These are phyloP conservation scores for Nowickia ferox DNA, from an alignment of 2,888 invertebrate species.

Conservation along the genomic window DNA sequence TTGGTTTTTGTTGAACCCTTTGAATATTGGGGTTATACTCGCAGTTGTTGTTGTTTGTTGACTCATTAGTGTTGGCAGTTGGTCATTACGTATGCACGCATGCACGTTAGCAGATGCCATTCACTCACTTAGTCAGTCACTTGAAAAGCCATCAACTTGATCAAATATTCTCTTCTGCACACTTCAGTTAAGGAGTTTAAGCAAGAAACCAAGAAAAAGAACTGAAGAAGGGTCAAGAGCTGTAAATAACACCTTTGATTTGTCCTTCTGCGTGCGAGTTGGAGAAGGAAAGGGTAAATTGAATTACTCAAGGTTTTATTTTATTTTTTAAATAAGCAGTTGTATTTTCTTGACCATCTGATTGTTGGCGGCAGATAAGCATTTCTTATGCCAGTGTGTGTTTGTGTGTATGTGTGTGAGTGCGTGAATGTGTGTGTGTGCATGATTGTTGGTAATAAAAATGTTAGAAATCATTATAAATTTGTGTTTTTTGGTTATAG, in stretches of 20 bases:
- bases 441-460: conserved; percentile 22
- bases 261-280: conserved; percentile 68
- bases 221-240: conserved; percentile 77
- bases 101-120: conserved; percentile 78
- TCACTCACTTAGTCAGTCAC: conserved; percentile 68
- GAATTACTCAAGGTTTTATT: conserved; percentile 48
- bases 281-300: conserved; percentile 48
- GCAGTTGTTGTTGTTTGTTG: conserved; percentile 26
- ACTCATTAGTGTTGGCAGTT: conserved; percentile 77
- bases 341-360: conserved; percentile 68
- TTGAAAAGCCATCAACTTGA: conserved; percentile 58
- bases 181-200: conserved; percentile 27
- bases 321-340: conserved; percentile 52
- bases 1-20: conserved; percentile 32
- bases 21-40: background rate
- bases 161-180: conserved; percentile 19
- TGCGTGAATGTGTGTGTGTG: background rate
- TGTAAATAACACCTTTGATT: conserved; percentile 80
- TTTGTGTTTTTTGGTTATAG: conserved; percentile 30
- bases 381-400: conserved; percentile 20
- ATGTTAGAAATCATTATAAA: conserved; percentile 18
- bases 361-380: conserved; percentile 64
- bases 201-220: conserved; percentile 12
- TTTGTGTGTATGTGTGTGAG: background rate
- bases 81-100: conserved; percentile 79